Percentiles rank a stretch among this genome's conserved stretches.
Evolutionary conservation across 2,113 vertebrate species (phyloP).

Genomic region (Tetrao urogallus): DNA sequence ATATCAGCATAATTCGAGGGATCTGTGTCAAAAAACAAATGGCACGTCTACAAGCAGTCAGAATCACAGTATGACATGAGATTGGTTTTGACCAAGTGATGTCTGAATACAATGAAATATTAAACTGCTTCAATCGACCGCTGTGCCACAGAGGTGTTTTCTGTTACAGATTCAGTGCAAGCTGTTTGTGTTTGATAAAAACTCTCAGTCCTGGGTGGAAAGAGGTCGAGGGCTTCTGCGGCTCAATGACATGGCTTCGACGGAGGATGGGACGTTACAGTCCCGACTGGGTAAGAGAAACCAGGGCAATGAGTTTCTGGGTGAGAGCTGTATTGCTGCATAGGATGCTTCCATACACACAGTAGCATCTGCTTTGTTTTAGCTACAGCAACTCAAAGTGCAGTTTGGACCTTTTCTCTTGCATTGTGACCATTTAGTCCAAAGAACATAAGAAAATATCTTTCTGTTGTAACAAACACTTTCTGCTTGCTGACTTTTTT

Average conservation of each 20-base stretch:
- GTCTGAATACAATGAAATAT: neutral
- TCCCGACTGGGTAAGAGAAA: slow-evolving; percentile 90
- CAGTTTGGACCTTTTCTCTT: neutral
- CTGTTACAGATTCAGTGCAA: slow-evolving; percentile 95
- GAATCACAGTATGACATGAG: neutral
- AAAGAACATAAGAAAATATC: neutral
- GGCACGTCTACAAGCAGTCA: neutral
- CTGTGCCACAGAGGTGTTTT: neutral
- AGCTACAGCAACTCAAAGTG: neutral
- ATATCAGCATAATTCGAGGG: neutral
- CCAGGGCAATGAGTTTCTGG: neutral
- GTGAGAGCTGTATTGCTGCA: neutral
- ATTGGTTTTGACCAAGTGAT: neutral
- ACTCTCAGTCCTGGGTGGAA: slow-evolving; percentile 97
- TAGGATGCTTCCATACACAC: neutral
- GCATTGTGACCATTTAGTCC: neutral
- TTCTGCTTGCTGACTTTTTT: neutral
- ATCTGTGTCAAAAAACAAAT: neutral
- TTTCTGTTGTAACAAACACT: neutral
- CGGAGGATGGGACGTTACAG: slow-evolving; percentile 92
- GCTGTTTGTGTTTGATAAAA: slow-evolving; percentile 98
- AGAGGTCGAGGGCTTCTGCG: slow-evolving; percentile 94
- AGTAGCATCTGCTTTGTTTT: neutral
- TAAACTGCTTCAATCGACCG: neutral
- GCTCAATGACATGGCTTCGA: slow-evolving; percentile 97